Conservation (phyloP, 2,113 vertebrate genomes). For the Cyprinus carpio region DNA sequence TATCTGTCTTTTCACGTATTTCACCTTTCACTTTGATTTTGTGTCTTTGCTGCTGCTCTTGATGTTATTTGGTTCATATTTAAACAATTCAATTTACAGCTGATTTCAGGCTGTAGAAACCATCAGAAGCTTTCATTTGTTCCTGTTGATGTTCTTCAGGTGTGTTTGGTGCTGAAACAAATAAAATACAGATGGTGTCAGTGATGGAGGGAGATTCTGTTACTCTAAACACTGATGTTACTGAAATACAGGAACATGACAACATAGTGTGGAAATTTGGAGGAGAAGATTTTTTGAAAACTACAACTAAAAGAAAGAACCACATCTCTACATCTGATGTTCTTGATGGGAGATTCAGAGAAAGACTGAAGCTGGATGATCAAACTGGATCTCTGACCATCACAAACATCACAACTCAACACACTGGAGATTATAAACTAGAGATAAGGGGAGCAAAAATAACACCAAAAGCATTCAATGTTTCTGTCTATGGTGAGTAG, state of each 20-base stretch:
- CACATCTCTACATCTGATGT: accelerated
- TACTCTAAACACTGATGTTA: neutral
- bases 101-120: neutral
- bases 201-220: neutral
- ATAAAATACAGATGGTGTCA: neutral
- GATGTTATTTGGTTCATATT: neutral
- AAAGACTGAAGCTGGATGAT: neutral
- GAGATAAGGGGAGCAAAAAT: no score
- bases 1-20: no score
- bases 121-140: neutral
- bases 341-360: neutral
- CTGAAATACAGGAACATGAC: accelerated
- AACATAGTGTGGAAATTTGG: accelerated
- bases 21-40: neutral
- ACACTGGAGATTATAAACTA: no score
- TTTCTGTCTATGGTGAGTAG: conserved; percentile 8
- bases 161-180: neutral
- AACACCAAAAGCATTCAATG: no score
- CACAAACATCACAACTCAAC: no score
- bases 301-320: neutral
- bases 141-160: neutral
- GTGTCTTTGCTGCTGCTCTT: neutral
- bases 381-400: conserved; percentile 5
- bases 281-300: neutral
- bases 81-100: neutral